phyloP scores from a whole-genome alignment of 1,140 invertebrate species.

The Euwallacea similis region DNA sequence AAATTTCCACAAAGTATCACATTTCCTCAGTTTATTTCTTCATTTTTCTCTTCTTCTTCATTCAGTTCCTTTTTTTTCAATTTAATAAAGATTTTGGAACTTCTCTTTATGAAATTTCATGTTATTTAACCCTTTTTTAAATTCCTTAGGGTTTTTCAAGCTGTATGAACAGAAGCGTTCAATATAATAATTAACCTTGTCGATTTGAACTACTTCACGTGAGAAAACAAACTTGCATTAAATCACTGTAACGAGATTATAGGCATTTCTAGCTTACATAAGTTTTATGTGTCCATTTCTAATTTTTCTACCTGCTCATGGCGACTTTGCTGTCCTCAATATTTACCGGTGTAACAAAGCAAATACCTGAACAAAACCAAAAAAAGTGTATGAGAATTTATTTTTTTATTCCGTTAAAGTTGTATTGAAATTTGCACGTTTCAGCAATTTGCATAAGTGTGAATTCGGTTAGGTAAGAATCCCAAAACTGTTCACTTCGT shows the following conservation, averaged over 20 bases:
- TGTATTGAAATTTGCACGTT: slow-evolving; percentile 8
- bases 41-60: no score
- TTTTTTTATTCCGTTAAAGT: slow-evolving; percentile 1
- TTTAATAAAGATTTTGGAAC: no score
- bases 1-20: no score
- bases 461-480: neutral
- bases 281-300: neutral
- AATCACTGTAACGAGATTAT: neutral
- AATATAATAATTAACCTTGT: neutral
- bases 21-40: no score
- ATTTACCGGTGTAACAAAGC: slow-evolving; percentile 18
- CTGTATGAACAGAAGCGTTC: no score
- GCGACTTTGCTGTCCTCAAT: slow-evolving; percentile 12
- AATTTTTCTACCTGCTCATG: slow-evolving; percentile 8
- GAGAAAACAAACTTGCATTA: neutral
- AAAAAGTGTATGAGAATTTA: slow-evolving; percentile 17
- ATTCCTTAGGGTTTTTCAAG: no score
- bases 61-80: no score
- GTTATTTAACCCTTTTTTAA: no score
- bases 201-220: neutral
- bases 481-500: neutral
- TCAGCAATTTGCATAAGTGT: neutral
- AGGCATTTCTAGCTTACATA: slow-evolving; percentile 4
- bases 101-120: no score
- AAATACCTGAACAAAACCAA: slow-evolving; percentile 1